Conservation (phyloP, 2,888 invertebrate genomes). For the Xestia rhomboidea region DNA sequence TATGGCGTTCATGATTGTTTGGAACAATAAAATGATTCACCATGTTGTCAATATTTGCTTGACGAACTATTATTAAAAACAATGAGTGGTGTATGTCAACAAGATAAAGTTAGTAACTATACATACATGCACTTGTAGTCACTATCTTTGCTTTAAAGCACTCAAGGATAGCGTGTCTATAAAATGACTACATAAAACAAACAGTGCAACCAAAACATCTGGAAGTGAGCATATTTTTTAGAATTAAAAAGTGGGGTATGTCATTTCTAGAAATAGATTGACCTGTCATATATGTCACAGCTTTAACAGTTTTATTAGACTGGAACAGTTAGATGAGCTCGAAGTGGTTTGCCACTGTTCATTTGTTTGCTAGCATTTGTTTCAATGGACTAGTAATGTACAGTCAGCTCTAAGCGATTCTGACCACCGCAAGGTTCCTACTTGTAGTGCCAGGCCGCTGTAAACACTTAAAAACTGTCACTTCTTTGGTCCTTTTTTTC, state of each 20-base stretch:
- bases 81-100: constrained; percentile 42
- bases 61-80: constrained; percentile 50
- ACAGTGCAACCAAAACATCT: constrained; percentile 25
- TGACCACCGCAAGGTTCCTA: too few species aligned
- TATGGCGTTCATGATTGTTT: neutral
- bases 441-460: too few species aligned
- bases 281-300: neutral
- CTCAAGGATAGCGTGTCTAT: constrained; percentile 32
- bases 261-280: constrained; percentile 19
- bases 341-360: neutral
- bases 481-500: too few species aligned
- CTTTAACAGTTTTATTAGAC: neutral
- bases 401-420: too few species aligned
- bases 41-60: constrained; percentile 25
- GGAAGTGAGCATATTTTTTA: constrained; percentile 10
- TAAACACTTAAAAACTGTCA: too few species aligned
- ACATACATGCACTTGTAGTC: constrained; percentile 25
- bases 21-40: constrained; percentile 29
- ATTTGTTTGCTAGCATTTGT: neutral
- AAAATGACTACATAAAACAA: constrained; percentile 44
- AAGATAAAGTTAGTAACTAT: constrained; percentile 47
- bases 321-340: neutral
- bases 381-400: neutral
- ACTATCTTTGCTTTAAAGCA: constrained; percentile 39
- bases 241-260: neutral